phyloP scores from a whole-genome alignment of 2,888 invertebrate species.

The Drosophila leonis region DNA sequence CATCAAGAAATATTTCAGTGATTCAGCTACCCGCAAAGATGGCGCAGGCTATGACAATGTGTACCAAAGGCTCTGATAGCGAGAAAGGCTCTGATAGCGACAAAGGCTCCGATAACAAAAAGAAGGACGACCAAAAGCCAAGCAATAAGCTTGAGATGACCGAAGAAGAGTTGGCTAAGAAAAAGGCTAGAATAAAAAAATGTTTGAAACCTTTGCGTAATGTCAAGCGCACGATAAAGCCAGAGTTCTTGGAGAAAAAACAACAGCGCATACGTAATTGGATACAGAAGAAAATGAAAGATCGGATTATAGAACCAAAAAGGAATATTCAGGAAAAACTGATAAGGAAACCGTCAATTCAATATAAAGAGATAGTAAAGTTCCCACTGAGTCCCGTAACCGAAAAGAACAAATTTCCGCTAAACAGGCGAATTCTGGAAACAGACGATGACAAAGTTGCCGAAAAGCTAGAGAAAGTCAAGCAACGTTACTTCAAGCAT shows the following conservation, averaged over 20 bases:
- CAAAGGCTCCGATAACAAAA: neutral
- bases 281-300: neutral
- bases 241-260: neutral
- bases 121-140: neutral
- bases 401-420: conserved; percentile 26
- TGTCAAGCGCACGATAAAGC: neutral
- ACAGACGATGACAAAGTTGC: conserved; percentile 38
- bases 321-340: neutral
- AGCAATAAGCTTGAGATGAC: neutral
- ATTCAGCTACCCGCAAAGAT: conserved; percentile 6
- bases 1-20: neutral
- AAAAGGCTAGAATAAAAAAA: neutral
- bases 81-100: neutral
- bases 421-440: conserved; percentile 30
- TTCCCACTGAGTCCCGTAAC: conserved; percentile 18
- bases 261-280: neutral
- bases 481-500: neutral
- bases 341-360: neutral
- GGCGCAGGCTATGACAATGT: conserved; percentile 6
- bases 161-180: neutral
- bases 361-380: neutral
- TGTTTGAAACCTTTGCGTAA: neutral
- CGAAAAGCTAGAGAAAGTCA: conserved; percentile 21
- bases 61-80: neutral
- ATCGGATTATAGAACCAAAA: neutral